phyloP scores from a whole-genome alignment of 2,113 vertebrate species.

The Rhinichthys klamathensis region DNA sequence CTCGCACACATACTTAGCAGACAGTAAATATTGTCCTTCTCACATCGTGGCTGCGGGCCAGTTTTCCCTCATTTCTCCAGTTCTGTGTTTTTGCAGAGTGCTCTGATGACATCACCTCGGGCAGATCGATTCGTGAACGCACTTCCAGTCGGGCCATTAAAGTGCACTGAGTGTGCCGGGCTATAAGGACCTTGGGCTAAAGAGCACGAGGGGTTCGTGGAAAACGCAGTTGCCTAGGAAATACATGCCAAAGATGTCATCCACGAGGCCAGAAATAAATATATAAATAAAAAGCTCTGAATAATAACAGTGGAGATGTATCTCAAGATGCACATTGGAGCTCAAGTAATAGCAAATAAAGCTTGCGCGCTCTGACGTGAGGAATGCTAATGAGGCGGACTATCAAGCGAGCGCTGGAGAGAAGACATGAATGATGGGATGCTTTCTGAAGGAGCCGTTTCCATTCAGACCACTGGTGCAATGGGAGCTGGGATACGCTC shows the following conservation, averaged over 20 bases:
- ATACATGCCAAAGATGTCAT: slow-evolving; percentile 40
- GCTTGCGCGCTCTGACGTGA: background rate
- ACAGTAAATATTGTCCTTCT: slow-evolving; percentile 5
- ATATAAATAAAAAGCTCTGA: background rate
- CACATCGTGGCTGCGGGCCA: background rate
- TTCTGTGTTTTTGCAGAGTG: slow-evolving; percentile 7
- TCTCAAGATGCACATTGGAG: background rate
- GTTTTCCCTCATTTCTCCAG: background rate
- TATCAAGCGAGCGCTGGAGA: background rate
- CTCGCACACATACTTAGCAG: background rate
- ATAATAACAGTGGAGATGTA: slow-evolving; percentile 10
- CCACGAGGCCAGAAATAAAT: background rate
- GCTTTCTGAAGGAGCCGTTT: slow-evolving; percentile 24
- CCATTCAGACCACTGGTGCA: slow-evolving; percentile 32
- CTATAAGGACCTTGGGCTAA: slow-evolving; percentile 30
- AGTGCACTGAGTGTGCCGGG: background rate
- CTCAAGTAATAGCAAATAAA: slow-evolving; percentile 27
- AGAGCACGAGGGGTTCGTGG: slow-evolving; percentile 32
- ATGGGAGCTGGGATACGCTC: slow-evolving; percentile 30
- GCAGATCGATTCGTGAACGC: slow-evolving; percentile 27
- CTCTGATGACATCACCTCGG: background rate
- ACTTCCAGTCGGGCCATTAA: slow-evolving; percentile 43
- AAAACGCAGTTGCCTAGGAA: slow-evolving; percentile 44
- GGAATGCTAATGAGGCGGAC: slow-evolving; percentile 47
- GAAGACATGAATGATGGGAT: slow-evolving; percentile 37